These are phyloP conservation scores for Xiphophorus hellerii DNA, from an alignment of 2,113 vertebrate species.

Conservation along the genomic window DNA sequence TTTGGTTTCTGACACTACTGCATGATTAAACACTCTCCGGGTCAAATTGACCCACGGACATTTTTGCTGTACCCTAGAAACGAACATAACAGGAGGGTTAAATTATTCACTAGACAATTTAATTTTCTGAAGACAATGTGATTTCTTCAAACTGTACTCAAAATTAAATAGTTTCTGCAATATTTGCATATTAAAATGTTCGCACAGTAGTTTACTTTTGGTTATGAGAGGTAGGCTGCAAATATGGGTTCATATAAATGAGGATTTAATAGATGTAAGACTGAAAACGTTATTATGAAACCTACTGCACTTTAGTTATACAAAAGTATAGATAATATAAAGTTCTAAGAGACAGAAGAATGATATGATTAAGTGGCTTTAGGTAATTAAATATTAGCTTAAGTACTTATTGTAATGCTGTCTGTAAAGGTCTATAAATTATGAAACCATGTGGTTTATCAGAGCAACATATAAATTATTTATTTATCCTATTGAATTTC, in stretches of 20 bases:
- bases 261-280: too few species aligned
- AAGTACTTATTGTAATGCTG: neutral
- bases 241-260: neutral
- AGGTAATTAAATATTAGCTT: neutral
- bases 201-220: neutral
- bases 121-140: neutral
- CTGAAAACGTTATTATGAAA: neutral
- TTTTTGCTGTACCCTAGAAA: too few species aligned
- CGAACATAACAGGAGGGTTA: neutral
- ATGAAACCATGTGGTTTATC: neutral
- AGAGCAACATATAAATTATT: slow-evolving; percentile 24
- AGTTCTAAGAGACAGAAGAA: neutral
- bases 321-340: neutral
- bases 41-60: too few species aligned
- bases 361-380: neutral
- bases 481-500: slow-evolving; percentile 31
- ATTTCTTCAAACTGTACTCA: neutral
- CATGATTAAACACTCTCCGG: too few species aligned
- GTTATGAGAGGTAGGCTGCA: neutral
- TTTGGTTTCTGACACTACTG: too few species aligned
- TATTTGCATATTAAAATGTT: neutral
- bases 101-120: slow-evolving; percentile 1
- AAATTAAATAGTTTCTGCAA: neutral
- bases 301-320: neutral
- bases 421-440: slow-evolving; percentile 8